Evolutionary conservation across 2,797 vertebrate genomes (phyloP).

Genomic region (Paramormyrops hopkinsi): DNA sequence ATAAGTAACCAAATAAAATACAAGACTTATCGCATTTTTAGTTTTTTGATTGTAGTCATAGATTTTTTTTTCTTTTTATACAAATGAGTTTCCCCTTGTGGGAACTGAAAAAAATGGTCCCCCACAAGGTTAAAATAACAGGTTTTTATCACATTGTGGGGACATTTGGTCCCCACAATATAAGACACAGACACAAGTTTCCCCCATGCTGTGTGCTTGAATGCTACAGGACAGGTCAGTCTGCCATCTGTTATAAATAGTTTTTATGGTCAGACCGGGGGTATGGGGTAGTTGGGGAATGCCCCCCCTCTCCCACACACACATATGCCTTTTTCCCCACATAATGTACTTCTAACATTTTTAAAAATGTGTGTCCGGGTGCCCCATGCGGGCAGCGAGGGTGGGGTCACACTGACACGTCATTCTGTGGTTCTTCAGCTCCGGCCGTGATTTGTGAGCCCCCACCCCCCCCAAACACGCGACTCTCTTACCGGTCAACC

Average conservation of each 20-base stretch:
- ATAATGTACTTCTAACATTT: neutral
- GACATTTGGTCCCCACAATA: neutral
- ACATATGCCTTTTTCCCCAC: neutral
- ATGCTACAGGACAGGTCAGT: neutral
- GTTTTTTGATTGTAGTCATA: neutral
- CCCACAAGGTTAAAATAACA: neutral
- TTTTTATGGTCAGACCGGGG: slow-evolving; percentile 1
- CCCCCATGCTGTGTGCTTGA: neutral
- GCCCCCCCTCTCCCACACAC: neutral
- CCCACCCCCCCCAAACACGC: neutral
- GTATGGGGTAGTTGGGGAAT: neutral
- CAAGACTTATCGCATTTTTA: neutral
- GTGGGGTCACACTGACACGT: neutral
- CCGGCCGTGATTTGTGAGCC: neutral
- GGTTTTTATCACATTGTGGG: neutral
- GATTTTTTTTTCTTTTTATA: neutral
- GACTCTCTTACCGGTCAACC: neutral
- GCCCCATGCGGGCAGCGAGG: neutral
- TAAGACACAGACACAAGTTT: neutral
- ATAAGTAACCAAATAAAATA: neutral
- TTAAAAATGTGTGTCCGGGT: neutral
- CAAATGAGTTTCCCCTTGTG: neutral
- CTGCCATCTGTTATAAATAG: slow-evolving; percentile 6
- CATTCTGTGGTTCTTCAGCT: neutral
- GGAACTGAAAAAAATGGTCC: neutral